Evolutionary conservation across 2,113 vertebrate species (phyloP).

Genomic region (Uria lomvia): DNA sequence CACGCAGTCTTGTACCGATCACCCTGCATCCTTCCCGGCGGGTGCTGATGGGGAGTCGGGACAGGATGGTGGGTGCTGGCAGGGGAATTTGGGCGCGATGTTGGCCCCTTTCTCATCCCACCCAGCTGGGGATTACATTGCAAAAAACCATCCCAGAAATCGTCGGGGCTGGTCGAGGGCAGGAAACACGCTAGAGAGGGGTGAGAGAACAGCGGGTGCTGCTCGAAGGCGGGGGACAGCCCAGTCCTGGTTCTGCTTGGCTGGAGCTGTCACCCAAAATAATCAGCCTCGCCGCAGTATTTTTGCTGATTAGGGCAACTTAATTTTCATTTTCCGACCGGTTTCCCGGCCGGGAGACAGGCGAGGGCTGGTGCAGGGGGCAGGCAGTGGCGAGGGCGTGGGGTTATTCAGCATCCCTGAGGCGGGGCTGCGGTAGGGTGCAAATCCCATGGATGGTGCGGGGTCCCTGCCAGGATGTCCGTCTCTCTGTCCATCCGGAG

Average conservation of each 20-base stretch:
- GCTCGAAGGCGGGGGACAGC: slow-evolving; percentile 19
- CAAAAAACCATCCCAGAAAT: neutral
- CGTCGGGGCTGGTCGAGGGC: neutral
- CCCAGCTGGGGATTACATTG: neutral
- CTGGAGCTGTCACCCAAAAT: slow-evolving; percentile 32
- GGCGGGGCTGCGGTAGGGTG: neutral
- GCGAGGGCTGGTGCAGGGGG: neutral
- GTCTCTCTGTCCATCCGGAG: neutral
- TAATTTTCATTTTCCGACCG: slow-evolving; percentile 19
- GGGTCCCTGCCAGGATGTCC: neutral
- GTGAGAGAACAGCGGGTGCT: neutral
- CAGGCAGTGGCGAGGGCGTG: neutral
- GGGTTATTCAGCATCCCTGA: neutral
- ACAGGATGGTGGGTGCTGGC: rapidly evolving
- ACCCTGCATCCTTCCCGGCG: rapidly evolving
- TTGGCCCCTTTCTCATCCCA: neutral
- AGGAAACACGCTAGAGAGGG: slow-evolving; percentile 12
- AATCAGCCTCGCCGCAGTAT: neutral
- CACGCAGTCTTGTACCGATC: rapidly evolving
- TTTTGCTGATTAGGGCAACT: neutral
- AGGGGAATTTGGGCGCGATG: rapidly evolving
- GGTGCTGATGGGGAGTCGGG: neutral
- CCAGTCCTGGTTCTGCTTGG: slow-evolving; percentile 33
- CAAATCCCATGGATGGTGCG: neutral
- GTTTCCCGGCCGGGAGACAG: neutral